Evolutionary conservation across 2,113 vertebrate genomes (phyloP), one percentile per base, ranked within the genome.

Genomic region (Bubo blakistoni): DNA sequence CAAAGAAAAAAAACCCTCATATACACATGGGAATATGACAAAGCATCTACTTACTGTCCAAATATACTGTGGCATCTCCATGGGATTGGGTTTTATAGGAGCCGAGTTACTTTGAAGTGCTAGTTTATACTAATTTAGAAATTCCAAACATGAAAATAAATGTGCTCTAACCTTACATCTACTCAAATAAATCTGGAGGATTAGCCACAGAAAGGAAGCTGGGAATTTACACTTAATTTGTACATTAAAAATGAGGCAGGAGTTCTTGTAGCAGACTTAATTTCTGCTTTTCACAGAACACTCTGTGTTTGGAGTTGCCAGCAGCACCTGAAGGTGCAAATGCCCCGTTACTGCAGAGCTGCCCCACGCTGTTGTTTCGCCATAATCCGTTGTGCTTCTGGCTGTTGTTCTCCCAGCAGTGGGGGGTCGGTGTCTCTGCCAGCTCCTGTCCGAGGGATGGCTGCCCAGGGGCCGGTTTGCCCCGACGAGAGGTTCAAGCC

Each of bases 101-200:
- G 73, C 51, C 19, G 62, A 79, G 54, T 94, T 89, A 89, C 97
- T 96, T 96, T 97, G 96, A 97, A 97, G 93, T 97, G 59, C 70
- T 82, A 46, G 77, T 94, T 97, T 97, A 95, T 93, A 97, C 73
- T 95, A 95, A 97, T 97, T 95, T 84, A 93, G 88, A 96, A 95
- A 96, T 94, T 96, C 85, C 90, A 95, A 97, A 96, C 82, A 89
- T 94, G 85, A 94, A 88, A 92, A 93, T 95, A 89, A 96, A 72
- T 96, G 87, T 91, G 83, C 72, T 92, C 46, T 73, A 96, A 92
- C 92, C 78, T 88, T 92, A 85, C 58, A 66, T 90, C 86, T 91
- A 40, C 94, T 93, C 95, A 82, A 77, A 61, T 92, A 96, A 95
- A 96, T 95, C 87, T 3, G 0, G 74, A 90, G 96, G 90, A 96